Evolutionary conservation across 1,140 invertebrate species (phyloP).

Genomic region (Stegodyphus mimosarum): DNA sequence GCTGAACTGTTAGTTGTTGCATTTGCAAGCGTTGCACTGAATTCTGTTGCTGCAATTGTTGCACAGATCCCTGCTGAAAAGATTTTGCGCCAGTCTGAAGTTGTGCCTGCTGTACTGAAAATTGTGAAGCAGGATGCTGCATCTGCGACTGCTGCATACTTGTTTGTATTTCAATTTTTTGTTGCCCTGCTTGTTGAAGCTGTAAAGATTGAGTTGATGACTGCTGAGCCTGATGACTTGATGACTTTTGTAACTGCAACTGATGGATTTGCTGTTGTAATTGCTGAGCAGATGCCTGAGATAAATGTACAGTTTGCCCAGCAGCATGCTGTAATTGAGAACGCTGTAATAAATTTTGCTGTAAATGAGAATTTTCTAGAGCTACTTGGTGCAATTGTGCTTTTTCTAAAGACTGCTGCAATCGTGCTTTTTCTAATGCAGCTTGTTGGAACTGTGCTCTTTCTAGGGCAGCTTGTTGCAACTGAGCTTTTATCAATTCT

Average conservation of each 20-base stretch:
- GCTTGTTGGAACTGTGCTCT: constrained; percentile 21
- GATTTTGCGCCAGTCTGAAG: constrained; percentile 18
- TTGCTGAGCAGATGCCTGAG: constrained; percentile 10
- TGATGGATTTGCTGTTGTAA: constrained; percentile 38
- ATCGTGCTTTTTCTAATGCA: constrained; percentile 17
- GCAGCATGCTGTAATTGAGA: constrained; percentile 10
- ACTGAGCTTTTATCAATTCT: constrained; percentile 50
- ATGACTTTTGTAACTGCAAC: constrained; percentile 38
- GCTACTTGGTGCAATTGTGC: constrained; percentile 24
- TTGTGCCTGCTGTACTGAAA: constrained; percentile 59
- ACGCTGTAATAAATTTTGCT: constrained; percentile 5
- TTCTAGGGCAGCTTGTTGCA: constrained; percentile 45
- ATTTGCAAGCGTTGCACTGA: constrained; percentile 33
- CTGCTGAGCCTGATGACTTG: constrained; percentile 2
- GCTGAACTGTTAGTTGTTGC: constrained; percentile 46
- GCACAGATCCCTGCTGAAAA: background rate
- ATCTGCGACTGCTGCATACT: constrained; percentile 35
- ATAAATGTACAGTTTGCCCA: background rate
- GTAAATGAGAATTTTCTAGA: constrained; percentile 33
- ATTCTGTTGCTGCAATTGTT: constrained; percentile 42
- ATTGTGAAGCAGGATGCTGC: constrained; percentile 62
- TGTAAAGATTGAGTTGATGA: constrained; percentile 19
- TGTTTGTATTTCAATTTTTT: constrained; percentile 32
- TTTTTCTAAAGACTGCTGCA: constrained; percentile 49
- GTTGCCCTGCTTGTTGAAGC: constrained; percentile 1